Conservation (phyloP, 2,888 invertebrate genomes). For the Cerceris ruficornis region DNA sequence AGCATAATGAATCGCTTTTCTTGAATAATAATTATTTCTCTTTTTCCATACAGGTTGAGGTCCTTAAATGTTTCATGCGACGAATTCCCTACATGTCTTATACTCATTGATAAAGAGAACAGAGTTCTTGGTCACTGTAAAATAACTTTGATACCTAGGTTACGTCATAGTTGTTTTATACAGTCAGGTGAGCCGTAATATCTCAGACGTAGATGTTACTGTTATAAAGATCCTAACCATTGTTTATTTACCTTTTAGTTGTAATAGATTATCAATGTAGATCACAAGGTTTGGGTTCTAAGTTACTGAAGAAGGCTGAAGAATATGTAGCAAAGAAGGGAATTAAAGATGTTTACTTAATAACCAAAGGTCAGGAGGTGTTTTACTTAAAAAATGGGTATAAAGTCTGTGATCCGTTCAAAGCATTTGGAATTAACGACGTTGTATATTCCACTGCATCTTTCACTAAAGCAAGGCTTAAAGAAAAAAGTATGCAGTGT, state of each 20-base stretch:
- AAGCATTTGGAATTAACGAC: constrained; percentile 84
- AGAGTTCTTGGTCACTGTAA: constrained; percentile 91
- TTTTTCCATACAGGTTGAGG: constrained; percentile 83
- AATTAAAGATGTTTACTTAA: constrained; percentile 86
- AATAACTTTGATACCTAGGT: constrained; percentile 88
- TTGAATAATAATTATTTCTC: neutral
- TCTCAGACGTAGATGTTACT: neutral
- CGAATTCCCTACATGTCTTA: constrained; percentile 87
- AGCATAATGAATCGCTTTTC: neutral
- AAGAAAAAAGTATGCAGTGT: constrained; percentile 58
- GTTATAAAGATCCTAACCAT: neutral
- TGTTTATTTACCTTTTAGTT: constrained; percentile 81
- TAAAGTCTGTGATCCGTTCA: constrained; percentile 85
- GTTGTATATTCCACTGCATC: constrained; percentile 58
- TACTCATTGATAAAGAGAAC: constrained; percentile 84
- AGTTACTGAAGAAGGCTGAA: constrained; percentile 89
- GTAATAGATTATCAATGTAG: constrained; percentile 88
- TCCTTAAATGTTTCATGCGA: constrained; percentile 89
- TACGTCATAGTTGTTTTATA: constrained; percentile 88
- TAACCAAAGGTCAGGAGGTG: constrained; percentile 88
- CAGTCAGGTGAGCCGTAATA: constrained; percentile 84
- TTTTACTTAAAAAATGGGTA: constrained; percentile 91
- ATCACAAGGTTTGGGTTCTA: constrained; percentile 90
- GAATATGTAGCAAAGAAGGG: constrained; percentile 86
- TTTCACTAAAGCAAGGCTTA: constrained; percentile 45